Evolutionary conservation across 2,113 vertebrate species (phyloP).

Genomic region (Nesospiza acunhae): DNA sequence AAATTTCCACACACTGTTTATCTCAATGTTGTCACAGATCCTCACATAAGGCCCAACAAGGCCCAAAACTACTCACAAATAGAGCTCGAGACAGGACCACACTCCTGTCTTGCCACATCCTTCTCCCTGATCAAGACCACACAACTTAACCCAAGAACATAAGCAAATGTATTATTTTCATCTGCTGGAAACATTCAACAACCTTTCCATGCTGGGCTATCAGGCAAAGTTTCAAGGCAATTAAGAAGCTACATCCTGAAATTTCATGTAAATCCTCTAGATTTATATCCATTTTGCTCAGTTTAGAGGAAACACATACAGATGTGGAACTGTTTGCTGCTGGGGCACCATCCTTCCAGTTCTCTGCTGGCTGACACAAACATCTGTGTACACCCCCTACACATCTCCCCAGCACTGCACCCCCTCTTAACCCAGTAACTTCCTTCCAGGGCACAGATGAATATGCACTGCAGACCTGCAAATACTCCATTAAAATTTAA

Average conservation of each 20-base stretch:
- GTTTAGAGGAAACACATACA: not conserved
- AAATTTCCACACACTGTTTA: not conserved
- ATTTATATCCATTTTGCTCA: not conserved
- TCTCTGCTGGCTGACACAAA: not conserved
- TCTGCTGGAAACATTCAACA: not conserved
- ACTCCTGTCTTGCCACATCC: not conserved
- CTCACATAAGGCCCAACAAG: not conserved
- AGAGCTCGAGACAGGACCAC: not conserved
- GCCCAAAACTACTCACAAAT: not conserved
- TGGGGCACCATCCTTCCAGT: not conserved
- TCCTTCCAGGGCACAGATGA: not conserved
- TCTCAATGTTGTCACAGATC: not conserved
- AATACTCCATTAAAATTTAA: not conserved
- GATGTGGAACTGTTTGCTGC: not conserved
- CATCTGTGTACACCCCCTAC: accelerated
- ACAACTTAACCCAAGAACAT: not conserved
- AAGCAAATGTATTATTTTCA: not conserved
- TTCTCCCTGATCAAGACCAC: not conserved
- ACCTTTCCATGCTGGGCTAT: not conserved
- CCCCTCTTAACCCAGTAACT: not conserved
- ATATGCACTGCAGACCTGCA: not conserved
- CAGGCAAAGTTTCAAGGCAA: not conserved
- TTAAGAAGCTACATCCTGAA: not conserved
- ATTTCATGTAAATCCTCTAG: not conserved
- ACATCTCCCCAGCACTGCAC: accelerated